Evolutionary conservation across 53 echinoderm and acorn worm genomes (phyloP).

Genomic region (Echinometra lucunter): DNA sequence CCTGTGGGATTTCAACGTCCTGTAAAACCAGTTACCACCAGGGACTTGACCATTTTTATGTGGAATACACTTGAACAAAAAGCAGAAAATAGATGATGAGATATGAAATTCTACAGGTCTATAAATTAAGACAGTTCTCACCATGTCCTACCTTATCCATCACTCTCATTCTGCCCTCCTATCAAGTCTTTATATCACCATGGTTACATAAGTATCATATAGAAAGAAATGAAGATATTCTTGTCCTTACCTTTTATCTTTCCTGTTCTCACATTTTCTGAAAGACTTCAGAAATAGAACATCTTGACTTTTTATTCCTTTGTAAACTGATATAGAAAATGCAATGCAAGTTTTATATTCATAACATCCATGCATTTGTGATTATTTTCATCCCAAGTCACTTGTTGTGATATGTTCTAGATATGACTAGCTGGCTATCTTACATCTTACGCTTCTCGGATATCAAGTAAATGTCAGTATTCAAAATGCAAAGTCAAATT

Average conservation of each 20-base stretch:
- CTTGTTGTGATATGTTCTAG: no score
- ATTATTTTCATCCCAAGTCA: no score
- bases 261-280: neutral
- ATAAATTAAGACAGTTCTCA: conserved; percentile 33
- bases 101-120: conserved; percentile 32
- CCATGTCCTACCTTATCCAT: conserved; percentile 8
- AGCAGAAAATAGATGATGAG: neutral
- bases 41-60: conserved; percentile 37
- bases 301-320: neutral
- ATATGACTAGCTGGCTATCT: no score
- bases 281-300: neutral
- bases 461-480: no score
- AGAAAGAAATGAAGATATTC: neutral
- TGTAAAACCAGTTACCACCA: conserved; percentile 19
- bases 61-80: conserved; percentile 25
- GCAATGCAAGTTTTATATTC: no score
- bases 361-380: no score
- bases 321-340: no score
- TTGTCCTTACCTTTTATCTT: neutral
- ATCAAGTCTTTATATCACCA: neutral
- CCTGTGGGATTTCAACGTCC: conserved; percentile 12
- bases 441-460: no score
- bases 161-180: neutral
- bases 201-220: neutral
- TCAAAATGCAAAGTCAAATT: no score